Base-by-base conservation (phyloP, 2,797 vertebrate species). In the Loriculus beryllinus region DNA sequence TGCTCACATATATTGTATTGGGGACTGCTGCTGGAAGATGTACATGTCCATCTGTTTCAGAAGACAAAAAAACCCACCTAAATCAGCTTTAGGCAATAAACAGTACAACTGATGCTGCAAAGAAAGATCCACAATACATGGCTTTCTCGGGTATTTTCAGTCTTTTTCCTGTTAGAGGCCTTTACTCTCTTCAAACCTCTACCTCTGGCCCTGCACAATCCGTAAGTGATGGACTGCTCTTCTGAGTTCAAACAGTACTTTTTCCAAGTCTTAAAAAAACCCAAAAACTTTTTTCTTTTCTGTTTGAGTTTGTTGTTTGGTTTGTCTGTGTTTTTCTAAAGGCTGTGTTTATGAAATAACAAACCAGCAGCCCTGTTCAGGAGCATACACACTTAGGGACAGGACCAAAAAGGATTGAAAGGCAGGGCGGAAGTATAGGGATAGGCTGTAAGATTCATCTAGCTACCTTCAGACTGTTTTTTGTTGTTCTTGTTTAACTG, bases 1-100 rank as follows among this genome's bases (percentile, higher is more conserved):
- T 99, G 99, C 94, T 99, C 99, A 59, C 99, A 99, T 97, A 99
- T 99, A 97, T 99, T 99, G 97, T 99, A 99, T 75, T 99, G 99
- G 0, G 99, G 99, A 96, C 99, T 99, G 97, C 99, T 99, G 97
- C 99, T 98, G 35, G 98, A 98, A 25, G 99, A 99, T 0, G 99
- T 99, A 93, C 99, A 99, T 0, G 99, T 99, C 99, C 99, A 99
- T 84, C 99, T 99, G 91, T 63, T 49, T 54, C 60, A 96, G 56
- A 9, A 20, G 3, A 94, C 21, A 92, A 76, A 83, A 71, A 65
- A 62, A 21, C 4, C 9, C 29, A 88, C 59, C 22, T 47, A 31
- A 62, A 82, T 95, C n/a, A 94, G 47, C 51, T 88, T 39, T 76
- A 25, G 37, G 56, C 54, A 69, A 79, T 37, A 74, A 86, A 79